Conservation (phyloP, 2,797 vertebrate species). For the Peromyscus melanophrys region DNA sequence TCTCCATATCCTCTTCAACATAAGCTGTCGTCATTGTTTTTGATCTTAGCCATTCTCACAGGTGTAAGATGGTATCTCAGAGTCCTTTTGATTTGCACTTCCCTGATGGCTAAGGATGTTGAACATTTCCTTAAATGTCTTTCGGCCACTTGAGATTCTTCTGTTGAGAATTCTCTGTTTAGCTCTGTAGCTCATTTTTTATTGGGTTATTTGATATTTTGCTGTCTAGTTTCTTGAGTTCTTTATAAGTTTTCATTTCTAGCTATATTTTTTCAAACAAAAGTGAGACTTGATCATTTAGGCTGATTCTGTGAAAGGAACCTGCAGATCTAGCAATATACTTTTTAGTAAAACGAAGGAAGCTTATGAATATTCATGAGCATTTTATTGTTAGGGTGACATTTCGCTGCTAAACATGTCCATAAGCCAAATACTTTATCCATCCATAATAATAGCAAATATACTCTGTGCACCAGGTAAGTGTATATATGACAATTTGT, state of each 20-base stretch:
- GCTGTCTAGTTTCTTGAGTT: too few relatives aligned
- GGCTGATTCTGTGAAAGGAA: neutral
- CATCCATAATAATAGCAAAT: neutral
- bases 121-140: too few relatives aligned
- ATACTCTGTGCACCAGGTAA: neutral
- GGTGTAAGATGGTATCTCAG: too few relatives aligned
- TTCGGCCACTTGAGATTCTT: too few relatives aligned
- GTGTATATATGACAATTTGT: neutral
- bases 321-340: neutral
- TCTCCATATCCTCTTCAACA: too few relatives aligned
- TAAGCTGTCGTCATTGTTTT: too few relatives aligned
- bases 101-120: too few relatives aligned
- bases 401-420: neutral
- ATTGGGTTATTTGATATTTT: too few relatives aligned
- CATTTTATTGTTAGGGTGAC: neutral
- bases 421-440: neutral
- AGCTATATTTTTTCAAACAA: neutral
- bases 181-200: too few relatives aligned
- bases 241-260: neutral
- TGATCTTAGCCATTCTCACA: too few relatives aligned
- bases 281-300: neutral
- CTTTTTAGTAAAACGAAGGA: constrained; percentile 7
- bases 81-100: too few relatives aligned
- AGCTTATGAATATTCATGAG: neutral
- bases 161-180: too few relatives aligned